Conservation (phyloP, 2,888 invertebrate species). For the Heteropelma amictum region DNA sequence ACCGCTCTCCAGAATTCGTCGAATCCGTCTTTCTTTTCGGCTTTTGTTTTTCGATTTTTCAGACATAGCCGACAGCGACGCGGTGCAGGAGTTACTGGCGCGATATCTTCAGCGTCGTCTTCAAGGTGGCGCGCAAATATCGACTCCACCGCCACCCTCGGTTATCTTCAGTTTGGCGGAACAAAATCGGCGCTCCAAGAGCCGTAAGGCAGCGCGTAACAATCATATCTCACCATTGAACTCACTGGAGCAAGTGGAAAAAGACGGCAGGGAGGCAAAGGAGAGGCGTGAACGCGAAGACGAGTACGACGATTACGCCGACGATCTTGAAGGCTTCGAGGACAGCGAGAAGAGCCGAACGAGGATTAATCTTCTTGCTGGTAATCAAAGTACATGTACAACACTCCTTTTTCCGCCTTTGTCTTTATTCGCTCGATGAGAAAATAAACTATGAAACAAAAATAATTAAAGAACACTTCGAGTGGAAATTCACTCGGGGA, state of each 20-base stretch:
- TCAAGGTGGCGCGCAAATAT: conserved; percentile 66
- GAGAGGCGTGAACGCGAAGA: conserved; percentile 61
- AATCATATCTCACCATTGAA: conserved; percentile 44
- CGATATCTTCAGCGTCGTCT: conserved; percentile 71
- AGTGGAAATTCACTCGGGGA: too few species aligned
- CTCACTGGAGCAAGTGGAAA: conserved; percentile 44
- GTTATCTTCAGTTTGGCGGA: conserved; percentile 65
- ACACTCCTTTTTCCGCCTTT: neutral
- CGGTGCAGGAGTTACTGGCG: conserved; percentile 70
- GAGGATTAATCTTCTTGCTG: conserved; percentile 69
- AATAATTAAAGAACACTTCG: too few species aligned
- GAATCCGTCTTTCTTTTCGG: conserved; percentile 60
- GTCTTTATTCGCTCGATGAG: neutral
- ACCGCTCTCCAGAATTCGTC: conserved; percentile 60
- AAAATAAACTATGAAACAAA: neutral
- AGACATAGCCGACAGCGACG: conserved; percentile 69
- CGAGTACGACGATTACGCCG: conserved; percentile 71
- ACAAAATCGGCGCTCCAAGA: conserved; percentile 59
- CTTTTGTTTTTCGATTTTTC: too few species aligned
- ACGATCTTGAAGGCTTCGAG: conserved; percentile 70
- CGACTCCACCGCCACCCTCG: conserved; percentile 70
- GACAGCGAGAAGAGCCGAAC: conserved; percentile 71
- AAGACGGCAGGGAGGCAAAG: conserved; percentile 54
- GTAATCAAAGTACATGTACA: conserved; percentile 50
- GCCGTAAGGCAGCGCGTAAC: conserved; percentile 61